Evolutionary conservation across 2,888 invertebrate species (phyloP).

Genomic region (Acronicta alni): DNA sequence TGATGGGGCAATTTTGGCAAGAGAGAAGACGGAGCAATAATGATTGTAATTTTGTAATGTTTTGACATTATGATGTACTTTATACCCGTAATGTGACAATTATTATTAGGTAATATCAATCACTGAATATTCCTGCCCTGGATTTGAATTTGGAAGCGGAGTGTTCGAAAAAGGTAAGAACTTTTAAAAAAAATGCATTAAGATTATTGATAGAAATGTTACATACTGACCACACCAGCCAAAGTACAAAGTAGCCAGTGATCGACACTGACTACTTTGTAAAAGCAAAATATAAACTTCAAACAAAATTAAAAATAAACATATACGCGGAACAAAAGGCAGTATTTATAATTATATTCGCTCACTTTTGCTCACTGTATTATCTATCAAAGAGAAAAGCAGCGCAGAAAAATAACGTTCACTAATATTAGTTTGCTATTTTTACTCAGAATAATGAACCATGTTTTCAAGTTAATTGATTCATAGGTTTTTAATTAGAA

Average conservation of each 20-base stretch:
- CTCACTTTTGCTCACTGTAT: background rate
- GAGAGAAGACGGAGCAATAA: too few relatives aligned
- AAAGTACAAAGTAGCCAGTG: too few relatives aligned
- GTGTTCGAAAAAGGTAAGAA: background rate
- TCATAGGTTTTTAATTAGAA: constrained; percentile 48
- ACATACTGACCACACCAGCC: background rate
- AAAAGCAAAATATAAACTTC: background rate
- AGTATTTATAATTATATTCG: background rate
- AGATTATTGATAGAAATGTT: background rate
- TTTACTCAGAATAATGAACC: constrained; percentile 32
- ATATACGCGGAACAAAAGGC: background rate
- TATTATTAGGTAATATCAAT: too few relatives aligned
- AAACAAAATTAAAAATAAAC: background rate
- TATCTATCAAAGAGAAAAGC: constrained; percentile 15
- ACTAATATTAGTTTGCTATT: constrained; percentile 26
- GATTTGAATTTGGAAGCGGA: background rate
- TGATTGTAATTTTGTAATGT: too few relatives aligned
- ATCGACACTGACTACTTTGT: background rate
- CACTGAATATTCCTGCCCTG: too few relatives aligned
- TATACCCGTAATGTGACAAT: too few relatives aligned
- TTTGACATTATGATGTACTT: too few relatives aligned
- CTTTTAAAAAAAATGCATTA: background rate
- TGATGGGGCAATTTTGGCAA: too few relatives aligned
- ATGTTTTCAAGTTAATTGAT: constrained; percentile 47
- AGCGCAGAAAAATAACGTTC: constrained; percentile 18